A percentile compares a stretch with the other conserved stretches of the same genome.
Conservation (phyloP, 2,113 vertebrate species). For the Trematocara zebra region DNA sequence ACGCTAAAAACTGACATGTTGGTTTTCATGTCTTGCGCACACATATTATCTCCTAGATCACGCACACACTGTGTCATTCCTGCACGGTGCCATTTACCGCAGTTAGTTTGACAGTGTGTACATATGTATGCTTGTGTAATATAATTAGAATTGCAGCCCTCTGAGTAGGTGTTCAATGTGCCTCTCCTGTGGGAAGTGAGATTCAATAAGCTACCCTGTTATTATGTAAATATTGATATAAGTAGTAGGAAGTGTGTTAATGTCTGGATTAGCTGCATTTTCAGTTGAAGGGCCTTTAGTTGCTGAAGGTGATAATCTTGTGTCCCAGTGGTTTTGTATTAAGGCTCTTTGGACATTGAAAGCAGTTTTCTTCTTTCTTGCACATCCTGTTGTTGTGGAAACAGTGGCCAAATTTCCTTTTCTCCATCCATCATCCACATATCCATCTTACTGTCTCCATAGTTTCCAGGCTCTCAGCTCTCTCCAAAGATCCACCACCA, state of each 20-base stretch:
- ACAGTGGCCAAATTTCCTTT: not conserved
- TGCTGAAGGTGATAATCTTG: not conserved
- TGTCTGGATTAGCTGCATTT: not conserved
- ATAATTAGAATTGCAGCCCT: constrained; percentile 10
- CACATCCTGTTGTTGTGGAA: not conserved
- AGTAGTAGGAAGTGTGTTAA: not conserved
- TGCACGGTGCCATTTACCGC: not conserved
- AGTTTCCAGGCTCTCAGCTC: not conserved
- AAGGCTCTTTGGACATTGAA: not conserved
- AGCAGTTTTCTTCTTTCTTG: not conserved
- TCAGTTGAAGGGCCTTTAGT: not conserved
- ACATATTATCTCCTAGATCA: not conserved
- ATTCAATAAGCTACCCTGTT: not conserved
- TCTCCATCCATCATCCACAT: not conserved
- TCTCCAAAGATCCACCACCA: not conserved
- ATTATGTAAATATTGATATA: constrained; percentile 1
- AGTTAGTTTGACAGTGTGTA: constrained; percentile 10
- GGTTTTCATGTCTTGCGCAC: not conserved
- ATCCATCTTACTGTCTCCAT: not conserved
- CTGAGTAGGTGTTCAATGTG: constrained; percentile 1
- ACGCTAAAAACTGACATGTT: not conserved
- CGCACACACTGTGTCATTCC: not conserved
- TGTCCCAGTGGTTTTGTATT: not conserved
- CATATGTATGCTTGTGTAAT: not conserved
- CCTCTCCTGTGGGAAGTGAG: not conserved